Evolutionary conservation across 2,113 vertebrate species (phyloP).

Genomic region (Neolamprologus brichardi): DNA sequence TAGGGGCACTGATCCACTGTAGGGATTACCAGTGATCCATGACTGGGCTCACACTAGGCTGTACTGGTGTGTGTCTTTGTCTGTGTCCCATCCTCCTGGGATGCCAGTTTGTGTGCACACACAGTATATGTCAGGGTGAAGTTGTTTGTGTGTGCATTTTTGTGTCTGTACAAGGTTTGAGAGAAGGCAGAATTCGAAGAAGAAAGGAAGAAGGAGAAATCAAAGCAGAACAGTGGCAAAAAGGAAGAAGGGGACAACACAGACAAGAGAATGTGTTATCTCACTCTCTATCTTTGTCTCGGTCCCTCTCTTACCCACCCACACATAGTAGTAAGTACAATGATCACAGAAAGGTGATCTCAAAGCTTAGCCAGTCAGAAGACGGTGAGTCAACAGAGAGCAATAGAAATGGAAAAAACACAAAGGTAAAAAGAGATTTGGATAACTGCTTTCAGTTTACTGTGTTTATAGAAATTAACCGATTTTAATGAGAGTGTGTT

Average conservation of each 20-base stretch:
- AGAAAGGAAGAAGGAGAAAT: constrained; percentile 3
- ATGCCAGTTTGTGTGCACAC: not conserved
- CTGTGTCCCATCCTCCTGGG: constrained; percentile 30
- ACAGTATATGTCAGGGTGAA: not conserved
- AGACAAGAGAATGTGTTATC: constrained; percentile 3
- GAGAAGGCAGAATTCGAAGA: not conserved
- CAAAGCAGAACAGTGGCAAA: constrained; percentile 1
- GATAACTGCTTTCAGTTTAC: not conserved
- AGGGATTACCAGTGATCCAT: constrained; percentile 36
- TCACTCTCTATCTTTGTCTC: constrained; percentile 4
- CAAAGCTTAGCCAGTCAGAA: constrained; percentile 38
- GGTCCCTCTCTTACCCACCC: constrained; percentile 1
- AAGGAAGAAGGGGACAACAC: not conserved
- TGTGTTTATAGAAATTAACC: not conserved
- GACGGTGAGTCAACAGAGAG: constrained; percentile 12
- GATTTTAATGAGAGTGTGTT: not conserved
- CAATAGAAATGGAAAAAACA: not conserved
- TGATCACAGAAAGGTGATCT: constrained; percentile 53
- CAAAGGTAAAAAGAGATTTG: not conserved
- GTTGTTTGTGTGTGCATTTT: not conserved
- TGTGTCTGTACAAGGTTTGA: not conserved
- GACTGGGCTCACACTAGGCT: constrained; percentile 32
- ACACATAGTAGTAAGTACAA: constrained; percentile 34
- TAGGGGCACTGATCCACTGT: constrained; percentile 22
- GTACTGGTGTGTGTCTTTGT: constrained; percentile 23